Evolutionary conservation across 2,797 vertebrate species (phyloP).

Genomic region (Gallinago solitaria): DNA sequence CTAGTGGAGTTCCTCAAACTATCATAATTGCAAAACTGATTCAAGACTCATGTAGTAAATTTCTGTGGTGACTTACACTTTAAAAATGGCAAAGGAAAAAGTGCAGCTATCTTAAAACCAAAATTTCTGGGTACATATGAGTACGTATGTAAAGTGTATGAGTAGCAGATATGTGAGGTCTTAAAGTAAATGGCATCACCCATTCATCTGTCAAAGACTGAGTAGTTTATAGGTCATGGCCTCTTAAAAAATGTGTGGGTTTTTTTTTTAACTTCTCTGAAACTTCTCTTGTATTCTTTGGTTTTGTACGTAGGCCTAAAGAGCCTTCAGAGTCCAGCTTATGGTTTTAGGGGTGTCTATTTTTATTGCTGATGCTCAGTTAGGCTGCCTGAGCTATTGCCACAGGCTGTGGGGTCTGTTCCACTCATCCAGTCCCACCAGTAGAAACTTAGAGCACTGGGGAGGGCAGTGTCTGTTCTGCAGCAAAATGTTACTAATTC

Average conservation of each 20-base stretch:
- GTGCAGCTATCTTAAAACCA: not conserved
- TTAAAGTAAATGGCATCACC: not conserved
- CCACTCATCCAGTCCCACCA: not conserved
- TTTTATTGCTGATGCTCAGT: not conserved
- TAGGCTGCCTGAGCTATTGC: not conserved
- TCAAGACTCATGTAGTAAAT: not conserved
- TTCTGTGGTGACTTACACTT: not conserved
- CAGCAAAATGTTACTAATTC: not conserved
- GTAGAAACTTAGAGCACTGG: not conserved
- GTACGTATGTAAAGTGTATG: not conserved
- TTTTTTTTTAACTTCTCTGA: not conserved
- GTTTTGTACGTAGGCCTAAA: not conserved
- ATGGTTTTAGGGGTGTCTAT: not conserved
- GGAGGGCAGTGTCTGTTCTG: not conserved
- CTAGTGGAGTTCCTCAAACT: not conserved
- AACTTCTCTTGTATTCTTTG: not conserved
- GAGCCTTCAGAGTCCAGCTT: not conserved
- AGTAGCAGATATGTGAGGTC: rapidly evolving
- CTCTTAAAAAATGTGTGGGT: not conserved
- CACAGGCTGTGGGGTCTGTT: too few species aligned
- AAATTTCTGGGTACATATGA: rapidly evolving
- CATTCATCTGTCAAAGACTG: not conserved
- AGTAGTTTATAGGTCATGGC: not conserved
- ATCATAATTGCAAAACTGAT: not conserved
- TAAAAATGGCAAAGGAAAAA: not conserved